These are phyloP conservation scores for Panthera leo DNA, from an alignment of 2,113 vertebrate genomes.

Conservation along the genomic window DNA sequence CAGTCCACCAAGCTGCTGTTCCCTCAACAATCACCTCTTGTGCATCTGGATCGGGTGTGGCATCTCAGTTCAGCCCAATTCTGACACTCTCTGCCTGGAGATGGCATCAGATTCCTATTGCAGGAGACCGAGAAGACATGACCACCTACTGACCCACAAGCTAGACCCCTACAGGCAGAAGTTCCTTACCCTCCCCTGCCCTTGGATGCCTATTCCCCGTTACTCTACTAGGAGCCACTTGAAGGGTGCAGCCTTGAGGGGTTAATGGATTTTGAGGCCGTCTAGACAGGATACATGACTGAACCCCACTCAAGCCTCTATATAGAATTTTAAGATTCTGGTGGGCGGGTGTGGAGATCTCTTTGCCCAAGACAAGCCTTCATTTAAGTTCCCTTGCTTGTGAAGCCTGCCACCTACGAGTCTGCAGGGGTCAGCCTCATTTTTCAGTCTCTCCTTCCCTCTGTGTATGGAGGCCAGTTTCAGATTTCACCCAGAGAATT, in stretches of 20 bases:
- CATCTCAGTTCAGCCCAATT: background rate
- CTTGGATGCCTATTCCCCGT: background rate
- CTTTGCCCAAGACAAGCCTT: background rate
- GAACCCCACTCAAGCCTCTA: background rate
- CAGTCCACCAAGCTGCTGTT: background rate
- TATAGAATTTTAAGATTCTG: too few relatives aligned
- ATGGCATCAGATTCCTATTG: background rate
- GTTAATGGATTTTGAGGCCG: background rate
- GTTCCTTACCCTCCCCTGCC: background rate
- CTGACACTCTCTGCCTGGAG: background rate
- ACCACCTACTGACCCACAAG: background rate
- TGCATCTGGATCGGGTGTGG: background rate
- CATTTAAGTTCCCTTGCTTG: background rate
- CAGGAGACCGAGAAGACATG: background rate
- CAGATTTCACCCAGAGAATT: background rate
- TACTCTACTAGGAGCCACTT: background rate
- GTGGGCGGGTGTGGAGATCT: background rate
- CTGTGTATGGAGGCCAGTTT: background rate
- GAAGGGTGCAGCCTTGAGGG: background rate
- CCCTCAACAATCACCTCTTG: background rate
- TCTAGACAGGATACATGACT: background rate
- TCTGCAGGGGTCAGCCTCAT: background rate
- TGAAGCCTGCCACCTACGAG: background rate
- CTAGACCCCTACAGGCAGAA: background rate
- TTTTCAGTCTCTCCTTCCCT: background rate